phyloP scores from a whole-genome alignment of 2,888 invertebrate genomes.

The Drosophila tanythrix region DNA sequence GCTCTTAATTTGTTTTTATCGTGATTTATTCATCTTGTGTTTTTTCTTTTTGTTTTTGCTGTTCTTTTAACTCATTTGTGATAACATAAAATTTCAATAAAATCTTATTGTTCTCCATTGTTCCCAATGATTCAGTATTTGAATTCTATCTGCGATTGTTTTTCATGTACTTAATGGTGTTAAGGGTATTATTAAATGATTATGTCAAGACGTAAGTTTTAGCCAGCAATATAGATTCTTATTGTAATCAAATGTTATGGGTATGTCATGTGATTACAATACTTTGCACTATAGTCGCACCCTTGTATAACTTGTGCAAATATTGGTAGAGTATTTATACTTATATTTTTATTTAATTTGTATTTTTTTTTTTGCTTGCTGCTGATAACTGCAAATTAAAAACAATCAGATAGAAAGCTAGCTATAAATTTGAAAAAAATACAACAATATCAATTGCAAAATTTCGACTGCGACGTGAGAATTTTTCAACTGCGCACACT shows the following conservation, averaged over 20 bases:
- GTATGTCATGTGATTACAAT: slow-evolving; percentile 44
- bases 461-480: slow-evolving; percentile 6
- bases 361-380: neutral
- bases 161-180: neutral
- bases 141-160: neutral
- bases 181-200: neutral
- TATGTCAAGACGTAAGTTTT: neutral
- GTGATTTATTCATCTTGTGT: slow-evolving; percentile 8
- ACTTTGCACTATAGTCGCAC: slow-evolving; percentile 11
- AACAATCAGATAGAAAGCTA: slow-evolving; percentile 29
- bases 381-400: slow-evolving; percentile 60
- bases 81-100: neutral
- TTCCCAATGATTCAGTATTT: neutral
- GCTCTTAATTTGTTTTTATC: slow-evolving; percentile 6
- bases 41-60: neutral
- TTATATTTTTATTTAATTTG: slow-evolving; percentile 4
- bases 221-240: neutral
- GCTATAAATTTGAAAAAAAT: slow-evolving; percentile 45
- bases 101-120: neutral
- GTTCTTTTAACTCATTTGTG: slow-evolving; percentile 5
- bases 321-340: slow-evolving; percentile 9
- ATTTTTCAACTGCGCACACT: slow-evolving; percentile 5
- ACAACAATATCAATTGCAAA: slow-evolving; percentile 20
- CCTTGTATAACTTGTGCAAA: slow-evolving; percentile 35
- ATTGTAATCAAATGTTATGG: slow-evolving; percentile 33